Evolutionary conservation across 2,888 invertebrate species (phyloP).

Genomic region (Coelinius sp.): DNA sequence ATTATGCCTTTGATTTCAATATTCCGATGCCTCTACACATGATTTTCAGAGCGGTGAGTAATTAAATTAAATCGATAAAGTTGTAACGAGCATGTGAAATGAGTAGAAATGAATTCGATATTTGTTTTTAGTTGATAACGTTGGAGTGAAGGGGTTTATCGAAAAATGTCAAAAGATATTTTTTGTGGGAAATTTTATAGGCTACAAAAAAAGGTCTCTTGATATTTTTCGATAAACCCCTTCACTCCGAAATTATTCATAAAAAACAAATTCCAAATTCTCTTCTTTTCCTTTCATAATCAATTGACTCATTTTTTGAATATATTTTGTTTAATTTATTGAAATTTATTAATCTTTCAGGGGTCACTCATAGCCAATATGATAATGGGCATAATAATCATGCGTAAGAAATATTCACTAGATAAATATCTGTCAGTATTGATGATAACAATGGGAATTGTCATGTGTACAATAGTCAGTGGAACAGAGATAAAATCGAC

Average conservation of each 20-base stretch:
- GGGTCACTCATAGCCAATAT: constrained; percentile 97
- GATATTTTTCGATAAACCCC: background rate
- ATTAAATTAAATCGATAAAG: background rate
- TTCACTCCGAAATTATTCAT: background rate
- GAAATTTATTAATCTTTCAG: constrained; percentile 70
- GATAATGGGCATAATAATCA: constrained; percentile 92
- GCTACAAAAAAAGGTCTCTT: background rate
- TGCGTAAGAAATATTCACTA: constrained; percentile 85
- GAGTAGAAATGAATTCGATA: no score
- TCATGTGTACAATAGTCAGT: constrained; percentile 91
- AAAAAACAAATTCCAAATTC: background rate
- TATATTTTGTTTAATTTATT: background rate
- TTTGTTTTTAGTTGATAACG: background rate
- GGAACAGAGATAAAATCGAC: constrained; percentile 78
- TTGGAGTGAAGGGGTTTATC: background rate
- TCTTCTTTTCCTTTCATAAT: background rate
- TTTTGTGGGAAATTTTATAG: background rate
- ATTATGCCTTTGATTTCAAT: constrained; percentile 96
- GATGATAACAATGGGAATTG: constrained; percentile 94
- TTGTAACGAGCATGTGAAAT: no score
- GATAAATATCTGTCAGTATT: constrained; percentile 92
- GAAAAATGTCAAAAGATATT: background rate
- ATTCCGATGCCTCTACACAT: constrained; percentile 98
- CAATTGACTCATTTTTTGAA: background rate
- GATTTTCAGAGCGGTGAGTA: constrained; percentile 93